A percentile compares a stretch with the other conserved stretches of the same genome.
Conservation (phyloP, 2,888 invertebrate species). For the Abrostola triplasia region DNA sequence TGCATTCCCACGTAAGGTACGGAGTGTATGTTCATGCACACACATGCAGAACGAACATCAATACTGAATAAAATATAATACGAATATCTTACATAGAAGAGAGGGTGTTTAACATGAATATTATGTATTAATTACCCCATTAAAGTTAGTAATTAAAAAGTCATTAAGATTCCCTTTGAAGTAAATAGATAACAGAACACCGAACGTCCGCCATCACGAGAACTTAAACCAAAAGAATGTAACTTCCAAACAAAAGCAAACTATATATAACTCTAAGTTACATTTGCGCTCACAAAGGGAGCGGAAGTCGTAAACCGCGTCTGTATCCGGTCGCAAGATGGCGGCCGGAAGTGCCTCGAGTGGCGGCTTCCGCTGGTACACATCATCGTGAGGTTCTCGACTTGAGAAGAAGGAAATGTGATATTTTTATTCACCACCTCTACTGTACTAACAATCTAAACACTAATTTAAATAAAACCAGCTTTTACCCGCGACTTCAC, state of each 20-base stretch:
- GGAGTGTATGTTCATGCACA: too few relatives aligned
- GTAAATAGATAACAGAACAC: neutral
- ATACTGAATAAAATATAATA: too few relatives aligned
- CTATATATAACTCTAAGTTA: constrained; percentile 54
- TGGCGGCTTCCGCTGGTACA: constrained; percentile 73
- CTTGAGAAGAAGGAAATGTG: constrained; percentile 58
- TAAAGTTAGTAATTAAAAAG: neutral
- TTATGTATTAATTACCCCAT: too few relatives aligned
- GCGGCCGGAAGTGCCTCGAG: constrained; percentile 81
- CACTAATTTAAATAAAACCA: too few relatives aligned
- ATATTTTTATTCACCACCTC: constrained; percentile 20
- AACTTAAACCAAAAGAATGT: constrained; percentile 4
- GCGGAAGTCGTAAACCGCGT: constrained; percentile 79
- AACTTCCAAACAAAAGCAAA: constrained; percentile 49
- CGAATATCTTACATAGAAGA: too few relatives aligned
- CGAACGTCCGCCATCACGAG: neutral
- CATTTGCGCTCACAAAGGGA: constrained; percentile 65
- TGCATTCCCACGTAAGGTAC: too few relatives aligned
- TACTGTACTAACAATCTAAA: neutral
- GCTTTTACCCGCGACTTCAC: too few relatives aligned
- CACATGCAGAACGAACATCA: too few relatives aligned
- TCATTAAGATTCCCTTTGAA: neutral
- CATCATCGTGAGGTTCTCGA: constrained; percentile 68
- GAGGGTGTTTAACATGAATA: too few relatives aligned
- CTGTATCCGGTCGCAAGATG: constrained; percentile 79